Base-by-base conservation (phyloP, 2,113 vertebrate species). In the Catharus fuscescens region DNA sequence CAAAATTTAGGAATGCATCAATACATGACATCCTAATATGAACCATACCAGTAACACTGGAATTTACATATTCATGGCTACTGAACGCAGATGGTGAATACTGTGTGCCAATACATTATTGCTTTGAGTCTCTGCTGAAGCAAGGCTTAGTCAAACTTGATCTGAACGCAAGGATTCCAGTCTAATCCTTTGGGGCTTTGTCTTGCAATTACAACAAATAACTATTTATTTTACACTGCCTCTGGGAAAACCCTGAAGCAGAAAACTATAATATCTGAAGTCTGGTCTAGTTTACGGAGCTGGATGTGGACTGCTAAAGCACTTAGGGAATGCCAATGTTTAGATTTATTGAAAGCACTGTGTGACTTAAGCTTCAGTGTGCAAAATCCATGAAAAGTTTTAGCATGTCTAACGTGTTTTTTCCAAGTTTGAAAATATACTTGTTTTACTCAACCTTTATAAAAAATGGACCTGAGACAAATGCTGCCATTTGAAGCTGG, bases 181-280 rank as follows among this genome's bases (percentile, higher is more conserved):
- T 56, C 94, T 95, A 97, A 97, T 97, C 97, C 97, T 97, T 81
- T 69, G 96, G 97, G 97, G 96, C 97, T 97, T 97, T 97, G 96
- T 97, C 98, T 97, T 97, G 97, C 97, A 97, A 97, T 98, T 98
- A 97, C 97, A 97, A 97, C 97, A 98, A 98, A 98, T 97, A 98
- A 96, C 97, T 98, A 98, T 98, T 98, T 98, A 97, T 98, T 98
- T 98, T 98, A 98, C 95, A 87, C 95, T 66, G 95, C 96, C 97
- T 98, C 95, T 96, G 97, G 98, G 98, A 98, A 98, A 97, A 95
- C 90, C 93, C 96, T 67, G 92, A 94, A 96, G 97, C 96, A 98
- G 97, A 98, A 95, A 98, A 97, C 97, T 97, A 72, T 97, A 98
- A 98, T 96, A 98, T 98, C 97, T 97, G 95, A 97, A 97, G 98